Evolutionary conservation across 1,140 invertebrate genomes (phyloP).

Genomic region (Diachasmimorpha longicaudata): DNA sequence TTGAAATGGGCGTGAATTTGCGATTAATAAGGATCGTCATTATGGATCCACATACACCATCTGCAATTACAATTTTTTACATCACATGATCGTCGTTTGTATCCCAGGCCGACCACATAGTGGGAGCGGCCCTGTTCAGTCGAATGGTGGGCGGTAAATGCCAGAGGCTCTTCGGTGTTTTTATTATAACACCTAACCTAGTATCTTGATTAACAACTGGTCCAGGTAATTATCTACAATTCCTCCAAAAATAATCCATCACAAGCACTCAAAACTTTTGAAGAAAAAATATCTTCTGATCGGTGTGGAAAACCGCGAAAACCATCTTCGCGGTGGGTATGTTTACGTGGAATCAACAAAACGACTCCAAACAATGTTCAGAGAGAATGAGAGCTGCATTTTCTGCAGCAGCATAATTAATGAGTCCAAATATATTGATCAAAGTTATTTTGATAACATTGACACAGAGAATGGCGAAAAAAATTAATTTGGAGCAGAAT

Average conservation of each 20-base stretch:
- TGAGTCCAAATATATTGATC: too few species aligned
- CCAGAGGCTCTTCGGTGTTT: background rate
- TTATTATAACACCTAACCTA: background rate
- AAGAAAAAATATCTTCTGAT: too few species aligned
- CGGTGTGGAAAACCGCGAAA: background rate
- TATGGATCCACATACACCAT: too few species aligned
- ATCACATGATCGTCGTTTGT: too few species aligned
- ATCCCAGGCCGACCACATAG: too few species aligned
- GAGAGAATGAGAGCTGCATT: background rate
- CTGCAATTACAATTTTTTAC: too few species aligned
- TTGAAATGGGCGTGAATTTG: too few species aligned
- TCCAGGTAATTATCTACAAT: background rate
- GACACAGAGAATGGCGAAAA: too few species aligned
- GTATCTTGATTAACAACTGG: background rate
- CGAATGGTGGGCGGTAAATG: background rate
- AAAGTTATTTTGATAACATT: too few species aligned
- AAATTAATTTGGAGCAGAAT: too few species aligned
- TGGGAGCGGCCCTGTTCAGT: background rate
- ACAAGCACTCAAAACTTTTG: background rate
- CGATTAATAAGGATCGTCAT: too few species aligned
- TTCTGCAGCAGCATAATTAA: too few species aligned
- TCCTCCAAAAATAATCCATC: background rate
- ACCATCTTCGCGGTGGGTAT: background rate
- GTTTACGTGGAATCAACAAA: background rate
- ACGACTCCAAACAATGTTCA: background rate